A percentile compares a stretch with the other conserved stretches of the same genome.
phyloP scores from a whole-genome alignment of 1,140 invertebrate species.

The Drosophila truncata region DNA sequence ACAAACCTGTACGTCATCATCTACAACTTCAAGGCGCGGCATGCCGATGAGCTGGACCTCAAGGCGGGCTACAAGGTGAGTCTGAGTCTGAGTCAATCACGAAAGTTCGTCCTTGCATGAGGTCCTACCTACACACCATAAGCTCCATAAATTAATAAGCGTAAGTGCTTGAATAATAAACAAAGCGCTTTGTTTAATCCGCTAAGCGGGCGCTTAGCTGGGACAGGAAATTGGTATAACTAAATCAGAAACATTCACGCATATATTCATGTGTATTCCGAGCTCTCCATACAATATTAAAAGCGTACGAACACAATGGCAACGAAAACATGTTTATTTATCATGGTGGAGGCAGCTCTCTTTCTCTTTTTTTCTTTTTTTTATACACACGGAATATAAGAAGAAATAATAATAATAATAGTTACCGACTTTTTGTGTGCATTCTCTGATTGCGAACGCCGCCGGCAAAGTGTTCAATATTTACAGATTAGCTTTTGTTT shows the following conservation, averaged over 20 bases:
- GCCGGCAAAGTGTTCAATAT: constrained; percentile 60
- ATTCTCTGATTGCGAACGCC: constrained; percentile 55
- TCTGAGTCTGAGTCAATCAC: too few relatives aligned
- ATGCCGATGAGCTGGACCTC: constrained; percentile 96
- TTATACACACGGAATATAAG: constrained; percentile 49
- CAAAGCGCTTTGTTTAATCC: constrained; percentile 77
- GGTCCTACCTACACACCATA: background rate
- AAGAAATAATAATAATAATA: constrained; percentile 62
- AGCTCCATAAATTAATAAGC: background rate
- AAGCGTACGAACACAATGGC: constrained; percentile 31
- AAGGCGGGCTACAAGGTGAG: constrained; percentile 96
- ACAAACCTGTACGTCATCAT: constrained; percentile 97
- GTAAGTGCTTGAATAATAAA: constrained; percentile 51
- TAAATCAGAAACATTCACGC: constrained; percentile 38
- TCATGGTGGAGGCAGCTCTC: constrained; percentile 37
- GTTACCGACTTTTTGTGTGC: constrained; percentile 59
- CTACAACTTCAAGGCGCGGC: constrained; percentile 97
- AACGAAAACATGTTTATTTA: constrained; percentile 67
- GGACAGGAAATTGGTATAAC: constrained; percentile 63
- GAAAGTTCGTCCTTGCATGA: background rate
- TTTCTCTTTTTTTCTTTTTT: constrained; percentile 16
- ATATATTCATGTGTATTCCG: background rate
- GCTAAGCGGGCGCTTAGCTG: constrained; percentile 62
- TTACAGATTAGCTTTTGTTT: constrained; percentile 62
- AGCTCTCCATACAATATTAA: constrained; percentile 48